Conservation (phyloP, 2,797 vertebrate species). For the Hippocampus kuda region DNA sequence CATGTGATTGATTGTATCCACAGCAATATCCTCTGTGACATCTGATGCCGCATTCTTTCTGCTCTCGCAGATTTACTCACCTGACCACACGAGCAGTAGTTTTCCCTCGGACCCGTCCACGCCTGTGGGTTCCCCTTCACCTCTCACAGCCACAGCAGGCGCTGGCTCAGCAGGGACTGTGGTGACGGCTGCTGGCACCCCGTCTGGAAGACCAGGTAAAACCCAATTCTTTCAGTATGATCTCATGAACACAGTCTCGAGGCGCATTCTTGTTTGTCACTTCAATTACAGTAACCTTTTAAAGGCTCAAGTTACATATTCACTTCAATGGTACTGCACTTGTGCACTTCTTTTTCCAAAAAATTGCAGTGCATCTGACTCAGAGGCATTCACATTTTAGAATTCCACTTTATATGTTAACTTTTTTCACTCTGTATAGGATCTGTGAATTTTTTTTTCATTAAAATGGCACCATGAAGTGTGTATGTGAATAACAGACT, state of each 20-base stretch:
- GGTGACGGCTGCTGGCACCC: constrained; percentile 51
- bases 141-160: constrained; percentile 79
- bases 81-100: constrained; percentile 98
- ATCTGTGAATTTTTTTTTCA: no score
- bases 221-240: constrained; percentile 9
- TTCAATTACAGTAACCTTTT: background rate
- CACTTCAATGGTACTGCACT: no score
- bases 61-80: constrained; percentile 89
- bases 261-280: background rate
- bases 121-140: constrained; percentile 93
- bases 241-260: background rate
- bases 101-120: constrained; percentile 98
- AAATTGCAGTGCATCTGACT: no score
- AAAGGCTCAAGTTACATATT: background rate
- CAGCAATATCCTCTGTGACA: background rate
- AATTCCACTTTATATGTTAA: no score
- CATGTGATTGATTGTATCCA: constrained; percentile 6
- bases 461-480: no score
- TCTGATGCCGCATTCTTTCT: constrained; percentile 31
- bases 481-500: no score
- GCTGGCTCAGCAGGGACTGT: constrained; percentile 59
- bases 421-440: no score
- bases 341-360: no score
- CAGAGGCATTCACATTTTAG: no score
- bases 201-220: constrained; percentile 62